Evolutionary conservation across 2,888 invertebrate genomes (phyloP).

Genomic region (Adineta ricciae): DNA sequence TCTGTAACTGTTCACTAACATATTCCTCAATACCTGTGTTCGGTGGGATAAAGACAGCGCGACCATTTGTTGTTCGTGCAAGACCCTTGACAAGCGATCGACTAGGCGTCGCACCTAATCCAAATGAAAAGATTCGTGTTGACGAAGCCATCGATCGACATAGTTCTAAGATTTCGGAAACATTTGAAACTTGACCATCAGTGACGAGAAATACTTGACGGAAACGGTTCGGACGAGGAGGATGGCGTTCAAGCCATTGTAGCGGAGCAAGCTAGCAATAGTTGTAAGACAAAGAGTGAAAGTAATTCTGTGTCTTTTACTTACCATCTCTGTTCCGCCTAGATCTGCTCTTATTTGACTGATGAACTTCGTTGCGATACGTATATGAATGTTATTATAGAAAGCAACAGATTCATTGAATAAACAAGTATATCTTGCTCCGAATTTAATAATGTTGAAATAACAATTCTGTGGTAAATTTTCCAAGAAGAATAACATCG

Average conservation of each 20-base stretch:
- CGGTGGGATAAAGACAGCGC: neutral
- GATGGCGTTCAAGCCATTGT: slow-evolving; percentile 1
- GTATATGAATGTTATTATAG: neutral
- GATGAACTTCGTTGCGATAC: neutral
- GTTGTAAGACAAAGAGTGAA: too few relatives aligned
- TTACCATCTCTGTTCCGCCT: neutral
- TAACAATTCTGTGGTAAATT: neutral
- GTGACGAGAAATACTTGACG: neutral
- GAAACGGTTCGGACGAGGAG: neutral
- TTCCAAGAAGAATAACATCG: neutral
- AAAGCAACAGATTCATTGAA: neutral
- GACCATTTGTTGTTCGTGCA: neutral
- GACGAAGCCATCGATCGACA: slow-evolving; percentile 6
- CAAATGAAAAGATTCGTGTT: slow-evolving; percentile 13
- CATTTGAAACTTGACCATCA: slow-evolving; percentile 11
- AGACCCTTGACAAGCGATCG: neutral
- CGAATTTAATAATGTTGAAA: slow-evolving; percentile 16
- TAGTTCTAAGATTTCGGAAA: neutral
- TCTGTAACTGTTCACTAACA: neutral
- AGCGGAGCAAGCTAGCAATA: neutral
- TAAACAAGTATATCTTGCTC: neutral
- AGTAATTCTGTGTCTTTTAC: neutral
- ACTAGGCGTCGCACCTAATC: neutral
- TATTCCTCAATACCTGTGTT: neutral
- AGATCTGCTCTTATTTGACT: neutral